phyloP scores from a whole-genome alignment of 2,888 invertebrate species.

The Apoda limacodes region DNA sequence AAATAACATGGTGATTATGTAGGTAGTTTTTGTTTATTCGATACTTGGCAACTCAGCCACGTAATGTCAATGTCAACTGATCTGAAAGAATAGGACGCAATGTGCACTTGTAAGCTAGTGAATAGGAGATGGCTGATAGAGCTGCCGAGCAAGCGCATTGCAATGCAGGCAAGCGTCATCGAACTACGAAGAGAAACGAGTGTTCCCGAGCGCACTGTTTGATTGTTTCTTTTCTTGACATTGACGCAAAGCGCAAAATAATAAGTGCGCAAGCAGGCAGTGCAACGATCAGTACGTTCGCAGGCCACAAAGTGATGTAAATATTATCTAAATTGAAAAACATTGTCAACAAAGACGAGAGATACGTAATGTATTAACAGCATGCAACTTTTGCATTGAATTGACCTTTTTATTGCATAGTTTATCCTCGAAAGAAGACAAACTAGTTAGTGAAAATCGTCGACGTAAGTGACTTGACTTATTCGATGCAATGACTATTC shows the following conservation, averaged over 20 bases:
- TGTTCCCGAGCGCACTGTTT: background rate
- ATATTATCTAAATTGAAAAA: conserved; percentile 46
- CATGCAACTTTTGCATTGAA: conserved; percentile 19
- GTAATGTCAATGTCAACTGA: no score
- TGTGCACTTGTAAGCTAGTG: no score
- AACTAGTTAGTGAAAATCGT: conserved; percentile 50
- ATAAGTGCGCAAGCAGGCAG: conserved; percentile 61
- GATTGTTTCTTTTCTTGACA: conserved; percentile 29
- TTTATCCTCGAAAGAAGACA: conserved; percentile 42
- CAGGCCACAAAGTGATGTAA: conserved; percentile 61
- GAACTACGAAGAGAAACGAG: background rate
- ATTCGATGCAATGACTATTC: conserved; percentile 36
- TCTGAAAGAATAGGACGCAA: no score
- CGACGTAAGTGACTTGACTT: conserved; percentile 54
- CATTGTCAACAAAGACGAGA: conserved; percentile 48
- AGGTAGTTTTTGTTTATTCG: no score
- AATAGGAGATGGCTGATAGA: no score
- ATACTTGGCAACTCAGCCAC: no score
- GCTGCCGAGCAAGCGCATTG: no score
- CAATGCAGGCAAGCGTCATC: no score
- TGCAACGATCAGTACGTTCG: conserved; percentile 62
- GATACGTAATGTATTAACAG: conserved; percentile 30
- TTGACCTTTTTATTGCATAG: conserved; percentile 37
- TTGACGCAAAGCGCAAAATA: conserved; percentile 63
- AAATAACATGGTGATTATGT: no score